phyloP scores from a whole-genome alignment of 1,140 invertebrate genomes.

The Platyscapa corneri region DNA sequence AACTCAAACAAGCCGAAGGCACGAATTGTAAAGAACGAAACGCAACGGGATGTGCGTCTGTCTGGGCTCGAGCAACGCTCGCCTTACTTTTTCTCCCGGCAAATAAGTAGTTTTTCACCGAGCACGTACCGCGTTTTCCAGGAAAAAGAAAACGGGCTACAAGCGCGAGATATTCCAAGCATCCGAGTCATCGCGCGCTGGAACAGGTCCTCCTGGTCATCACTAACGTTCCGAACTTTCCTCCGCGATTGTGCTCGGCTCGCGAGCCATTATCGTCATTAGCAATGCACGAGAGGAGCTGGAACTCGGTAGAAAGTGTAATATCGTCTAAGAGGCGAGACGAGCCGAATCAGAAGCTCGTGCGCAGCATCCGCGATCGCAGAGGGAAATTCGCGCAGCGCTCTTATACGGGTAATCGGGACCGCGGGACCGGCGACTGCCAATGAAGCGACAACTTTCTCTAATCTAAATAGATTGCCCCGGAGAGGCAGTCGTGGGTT shows the following conservation, averaged over 20 bases:
- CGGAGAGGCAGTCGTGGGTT: background rate
- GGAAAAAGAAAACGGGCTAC: background rate
- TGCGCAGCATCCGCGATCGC: background rate
- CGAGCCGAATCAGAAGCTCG: background rate
- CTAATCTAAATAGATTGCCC: constrained; percentile 59
- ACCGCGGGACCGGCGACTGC: constrained; percentile 30
- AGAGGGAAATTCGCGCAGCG: constrained; percentile 25
- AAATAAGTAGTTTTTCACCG: background rate
- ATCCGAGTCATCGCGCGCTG: background rate
- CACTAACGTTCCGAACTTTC: background rate
- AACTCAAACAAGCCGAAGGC: too few species aligned
- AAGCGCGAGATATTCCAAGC: background rate
- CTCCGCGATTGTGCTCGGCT: background rate
- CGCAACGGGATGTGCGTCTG: background rate
- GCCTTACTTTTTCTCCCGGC: background rate
- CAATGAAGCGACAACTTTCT: constrained; percentile 61
- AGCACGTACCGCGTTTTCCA: background rate
- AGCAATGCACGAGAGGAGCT: background rate
- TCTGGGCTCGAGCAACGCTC: background rate
- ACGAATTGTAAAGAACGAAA: background rate
- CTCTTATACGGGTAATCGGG: background rate
- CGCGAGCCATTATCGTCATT: constrained; percentile 31
- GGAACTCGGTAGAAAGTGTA: constrained; percentile 39
- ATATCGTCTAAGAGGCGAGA: background rate
- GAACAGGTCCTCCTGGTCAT: background rate